Conservation (phyloP, 2,888 invertebrate genomes). For the Cheilosia impressa region DNA sequence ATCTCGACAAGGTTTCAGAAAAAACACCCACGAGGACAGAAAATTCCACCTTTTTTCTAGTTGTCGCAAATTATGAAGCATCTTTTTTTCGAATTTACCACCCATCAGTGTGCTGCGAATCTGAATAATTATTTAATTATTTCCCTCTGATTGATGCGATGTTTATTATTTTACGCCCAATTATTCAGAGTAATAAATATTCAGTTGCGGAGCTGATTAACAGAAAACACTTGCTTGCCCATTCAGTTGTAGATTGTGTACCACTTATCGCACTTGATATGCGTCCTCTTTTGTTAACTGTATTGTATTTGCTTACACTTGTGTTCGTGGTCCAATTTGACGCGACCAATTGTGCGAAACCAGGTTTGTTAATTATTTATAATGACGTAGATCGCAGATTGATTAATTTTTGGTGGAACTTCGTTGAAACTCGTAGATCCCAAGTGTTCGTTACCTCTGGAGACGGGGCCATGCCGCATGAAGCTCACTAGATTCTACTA, state of each 20-base stretch:
- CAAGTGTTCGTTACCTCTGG: slow-evolving; percentile 80
- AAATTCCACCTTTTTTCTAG: neutral
- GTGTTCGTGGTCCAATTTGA: slow-evolving; percentile 22
- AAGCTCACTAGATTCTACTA: slow-evolving; percentile 80
- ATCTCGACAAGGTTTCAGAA: too few species aligned
- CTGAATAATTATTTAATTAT: slow-evolving; percentile 26
- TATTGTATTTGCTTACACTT: slow-evolving; percentile 23
- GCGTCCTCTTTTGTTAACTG: slow-evolving; percentile 31
- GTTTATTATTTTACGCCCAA: slow-evolving; percentile 49
- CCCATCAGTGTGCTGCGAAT: slow-evolving; percentile 17
- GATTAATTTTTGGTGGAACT: neutral
- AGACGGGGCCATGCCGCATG: slow-evolving; percentile 81
- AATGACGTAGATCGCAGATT: neutral
- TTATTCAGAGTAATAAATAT: slow-evolving; percentile 36
- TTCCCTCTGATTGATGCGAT: slow-evolving; percentile 26
- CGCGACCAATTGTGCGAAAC: slow-evolving; percentile 16
- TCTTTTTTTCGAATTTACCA: neutral
- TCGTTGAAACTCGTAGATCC: slow-evolving; percentile 76
- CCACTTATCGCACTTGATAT: slow-evolving; percentile 24
- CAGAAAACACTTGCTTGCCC: neutral
- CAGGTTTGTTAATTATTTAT: slow-evolving; percentile 32
- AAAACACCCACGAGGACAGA: too few species aligned
- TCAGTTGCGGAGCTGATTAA: slow-evolving; percentile 13
- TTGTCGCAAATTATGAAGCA: neutral
- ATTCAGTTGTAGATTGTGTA: slow-evolving; percentile 37